phyloP scores from a whole-genome alignment of 2,113 vertebrate genomes.

The Hystrix cristata region DNA sequence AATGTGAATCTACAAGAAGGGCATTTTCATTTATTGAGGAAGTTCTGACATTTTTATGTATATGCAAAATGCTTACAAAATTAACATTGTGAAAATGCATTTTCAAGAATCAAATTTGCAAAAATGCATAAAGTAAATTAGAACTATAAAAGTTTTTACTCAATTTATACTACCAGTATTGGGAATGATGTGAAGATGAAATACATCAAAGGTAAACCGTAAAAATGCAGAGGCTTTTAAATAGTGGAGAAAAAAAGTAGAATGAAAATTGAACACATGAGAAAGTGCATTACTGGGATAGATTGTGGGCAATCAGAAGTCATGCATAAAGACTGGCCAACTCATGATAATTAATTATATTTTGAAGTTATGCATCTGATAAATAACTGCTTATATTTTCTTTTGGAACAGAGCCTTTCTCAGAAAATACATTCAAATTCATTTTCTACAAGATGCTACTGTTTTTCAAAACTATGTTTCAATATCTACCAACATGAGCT shows the following conservation, averaged over 20 bases:
- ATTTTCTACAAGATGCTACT: not conserved
- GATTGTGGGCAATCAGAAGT: not conserved
- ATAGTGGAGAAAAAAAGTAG: not conserved
- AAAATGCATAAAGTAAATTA: not conserved
- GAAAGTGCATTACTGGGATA: not conserved
- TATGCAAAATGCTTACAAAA: not conserved
- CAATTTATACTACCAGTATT: not conserved
- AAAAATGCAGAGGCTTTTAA: not conserved
- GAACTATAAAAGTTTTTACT: not conserved
- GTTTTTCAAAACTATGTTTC: not conserved
- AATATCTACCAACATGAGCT: not conserved
- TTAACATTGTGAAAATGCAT: not conserved
- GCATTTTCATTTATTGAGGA: not conserved
- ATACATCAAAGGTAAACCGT: not conserved
- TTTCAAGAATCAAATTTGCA: no score
- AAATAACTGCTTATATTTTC: not conserved
- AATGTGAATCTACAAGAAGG: not conserved
- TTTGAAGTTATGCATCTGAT: not conserved
- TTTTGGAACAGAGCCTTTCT: not conserved
- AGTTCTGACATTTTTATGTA: not conserved
- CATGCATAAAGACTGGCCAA: no score
- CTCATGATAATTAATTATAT: not conserved
- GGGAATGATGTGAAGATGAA: not conserved
- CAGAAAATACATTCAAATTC: not conserved
- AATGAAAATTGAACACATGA: not conserved